These are phyloP conservation scores for Intellagama lesueurii DNA, from an alignment of 2,797 vertebrate species.

Conservation along the genomic window DNA sequence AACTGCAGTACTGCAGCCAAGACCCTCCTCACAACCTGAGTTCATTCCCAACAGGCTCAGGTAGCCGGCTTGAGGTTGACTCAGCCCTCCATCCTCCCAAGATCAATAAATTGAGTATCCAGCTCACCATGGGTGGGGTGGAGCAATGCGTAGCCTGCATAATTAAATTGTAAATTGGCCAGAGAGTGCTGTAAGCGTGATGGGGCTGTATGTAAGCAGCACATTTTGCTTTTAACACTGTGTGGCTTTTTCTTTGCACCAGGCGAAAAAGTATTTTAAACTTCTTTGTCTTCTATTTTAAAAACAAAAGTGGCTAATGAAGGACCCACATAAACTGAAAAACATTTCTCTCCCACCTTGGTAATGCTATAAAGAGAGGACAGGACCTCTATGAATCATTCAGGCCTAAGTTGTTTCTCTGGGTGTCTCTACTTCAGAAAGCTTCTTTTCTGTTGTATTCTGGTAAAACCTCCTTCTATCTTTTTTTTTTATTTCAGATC, in stretches of 20 bases:
- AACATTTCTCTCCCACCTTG: not conserved
- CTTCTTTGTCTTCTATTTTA: not conserved
- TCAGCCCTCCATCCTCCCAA: too few relatives aligned
- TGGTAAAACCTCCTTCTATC: slow-evolving; percentile 67
- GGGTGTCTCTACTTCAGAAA: not conserved
- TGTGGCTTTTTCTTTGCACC: not conserved
- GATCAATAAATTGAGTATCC: too few relatives aligned
- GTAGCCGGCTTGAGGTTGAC: too few relatives aligned
- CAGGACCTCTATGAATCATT: too few relatives aligned
- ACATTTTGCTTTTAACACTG: not conserved
- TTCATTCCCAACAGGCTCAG: too few relatives aligned
- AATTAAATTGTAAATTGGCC: too few relatives aligned
- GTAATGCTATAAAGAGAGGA: not conserved
- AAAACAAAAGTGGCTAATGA: not conserved
- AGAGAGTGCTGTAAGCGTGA: too few relatives aligned
- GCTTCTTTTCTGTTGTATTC: slow-evolving; percentile 62
- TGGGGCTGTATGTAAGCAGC: too few relatives aligned
- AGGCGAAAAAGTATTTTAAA: not conserved
- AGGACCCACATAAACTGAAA: not conserved
- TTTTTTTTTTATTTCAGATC: slow-evolving; percentile 73
- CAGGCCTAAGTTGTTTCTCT: not conserved
- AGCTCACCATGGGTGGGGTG: too few relatives aligned
- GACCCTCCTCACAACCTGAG: too few relatives aligned
- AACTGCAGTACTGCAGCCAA: too few relatives aligned
- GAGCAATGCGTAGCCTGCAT: too few relatives aligned